These are phyloP conservation scores for Epinephelus coioides DNA, from an alignment of 2,797 vertebrate genomes.

Conservation along the genomic window DNA sequence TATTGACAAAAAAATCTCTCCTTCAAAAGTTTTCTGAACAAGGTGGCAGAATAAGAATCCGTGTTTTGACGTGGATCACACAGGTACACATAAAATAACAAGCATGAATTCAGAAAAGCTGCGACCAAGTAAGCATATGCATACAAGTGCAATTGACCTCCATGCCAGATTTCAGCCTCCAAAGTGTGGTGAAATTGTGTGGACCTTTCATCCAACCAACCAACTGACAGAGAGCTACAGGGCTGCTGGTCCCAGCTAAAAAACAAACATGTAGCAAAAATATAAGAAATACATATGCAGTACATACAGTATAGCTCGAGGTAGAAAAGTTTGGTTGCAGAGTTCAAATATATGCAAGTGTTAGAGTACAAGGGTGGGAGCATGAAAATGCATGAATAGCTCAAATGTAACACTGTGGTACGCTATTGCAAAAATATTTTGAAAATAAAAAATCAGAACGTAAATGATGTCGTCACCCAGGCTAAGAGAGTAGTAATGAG, in stretches of 20 bases:
- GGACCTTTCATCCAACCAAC: too few species aligned
- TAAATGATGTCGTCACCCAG: constrained; percentile 4
- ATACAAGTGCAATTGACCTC: too few species aligned
- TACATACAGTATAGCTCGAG: background rate
- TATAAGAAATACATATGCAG: background rate
- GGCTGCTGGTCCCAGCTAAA: too few species aligned
- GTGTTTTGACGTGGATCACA: too few species aligned
- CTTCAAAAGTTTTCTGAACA: background rate
- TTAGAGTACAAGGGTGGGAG: background rate
- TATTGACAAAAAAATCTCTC: background rate
- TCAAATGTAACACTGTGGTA: background rate
- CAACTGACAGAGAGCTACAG: too few species aligned
- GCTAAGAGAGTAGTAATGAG: constrained; percentile 10
- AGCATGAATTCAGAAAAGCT: too few species aligned
- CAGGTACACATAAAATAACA: too few species aligned
- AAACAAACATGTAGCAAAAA: background rate
- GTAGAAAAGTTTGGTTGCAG: background rate
- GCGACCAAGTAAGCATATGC: too few species aligned
- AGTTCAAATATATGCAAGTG: background rate
- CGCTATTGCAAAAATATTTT: background rate
- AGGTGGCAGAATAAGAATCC: too few species aligned
- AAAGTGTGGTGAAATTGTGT: too few species aligned
- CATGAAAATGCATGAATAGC: background rate
- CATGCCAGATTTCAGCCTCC: too few species aligned
- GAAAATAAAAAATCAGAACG: background rate